phyloP scores from a whole-genome alignment of 2,888 invertebrate species.

The Ormyrus labotus region DNA sequence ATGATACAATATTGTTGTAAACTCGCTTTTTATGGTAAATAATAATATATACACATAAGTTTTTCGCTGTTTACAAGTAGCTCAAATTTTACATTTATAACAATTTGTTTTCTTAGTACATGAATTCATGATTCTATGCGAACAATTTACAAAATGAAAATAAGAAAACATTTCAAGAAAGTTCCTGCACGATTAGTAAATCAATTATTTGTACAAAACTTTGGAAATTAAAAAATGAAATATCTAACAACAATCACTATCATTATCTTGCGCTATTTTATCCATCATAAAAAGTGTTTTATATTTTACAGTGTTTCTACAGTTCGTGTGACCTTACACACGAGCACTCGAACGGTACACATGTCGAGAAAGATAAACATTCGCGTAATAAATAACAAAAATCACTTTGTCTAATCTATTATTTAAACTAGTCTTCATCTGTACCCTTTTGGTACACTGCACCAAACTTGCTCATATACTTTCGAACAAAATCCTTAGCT shows the following conservation, averaged over 20 bases:
- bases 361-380: slow-evolving; percentile 49
- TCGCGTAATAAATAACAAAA: slow-evolving; percentile 56
- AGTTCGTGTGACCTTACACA: slow-evolving; percentile 42
- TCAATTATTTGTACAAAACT: slow-evolving; percentile 57
- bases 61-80: slow-evolving; percentile 56
- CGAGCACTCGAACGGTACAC: slow-evolving; percentile 40
- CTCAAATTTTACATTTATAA: slow-evolving; percentile 57
- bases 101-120: slow-evolving; percentile 53
- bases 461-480: slow-evolving; percentile 97
- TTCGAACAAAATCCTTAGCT: slow-evolving; percentile 95
- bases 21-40: slow-evolving; percentile 59
- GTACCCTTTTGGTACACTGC: slow-evolving; percentile 84
- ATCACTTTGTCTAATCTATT: slow-evolving; percentile 51
- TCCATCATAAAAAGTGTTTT: slow-evolving; percentile 56
- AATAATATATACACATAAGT: slow-evolving; percentile 56
- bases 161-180: slow-evolving; percentile 55
- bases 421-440: slow-evolving; percentile 78
- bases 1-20: slow-evolving; percentile 55
- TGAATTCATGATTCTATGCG: slow-evolving; percentile 47
- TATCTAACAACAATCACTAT: slow-evolving; percentile 54
- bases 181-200: slow-evolving; percentile 54
- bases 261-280: slow-evolving; percentile 52
- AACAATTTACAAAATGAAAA: slow-evolving; percentile 57
- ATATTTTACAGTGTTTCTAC: slow-evolving; percentile 57
- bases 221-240: slow-evolving; percentile 56